Base-by-base conservation (phyloP, 2,113 vertebrate genomes). In the Atractosteus spatula region DNA sequence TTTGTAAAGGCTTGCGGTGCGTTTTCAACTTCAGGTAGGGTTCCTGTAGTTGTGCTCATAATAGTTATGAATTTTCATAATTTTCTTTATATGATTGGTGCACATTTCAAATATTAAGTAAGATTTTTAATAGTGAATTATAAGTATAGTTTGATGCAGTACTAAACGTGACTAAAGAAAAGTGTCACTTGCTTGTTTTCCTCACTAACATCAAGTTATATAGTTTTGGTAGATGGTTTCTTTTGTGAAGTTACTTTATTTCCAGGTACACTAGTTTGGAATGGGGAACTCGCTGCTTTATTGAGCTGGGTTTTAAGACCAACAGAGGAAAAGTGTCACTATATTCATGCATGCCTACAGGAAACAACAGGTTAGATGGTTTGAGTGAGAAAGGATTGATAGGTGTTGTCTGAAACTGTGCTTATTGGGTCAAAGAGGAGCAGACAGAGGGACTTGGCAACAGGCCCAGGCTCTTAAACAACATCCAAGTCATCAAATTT, bases 401-500 rank as follows among this genome's bases (percentile, higher is more conserved):
- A 82, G 82, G 79, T 69, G 59, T 79, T 86, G 83, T 89, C 82
- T 88, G 85, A 86, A 90, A 85, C 83, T 89, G 87, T 84, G 78
- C 83, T 88, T 84, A 86, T 80, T 88, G 85, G 88, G 85, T 88
- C 84, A 84, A 73, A 74, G 86, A 84, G 87, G 86, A 88, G 83
- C 77, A 79, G 72, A 80, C 71, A 82, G 51, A 87, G 82, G 74
- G 86, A 73, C 79, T 85, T 96, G 95, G 94, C 92, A 84, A 69
- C 41, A 66, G 85, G 89, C 86, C 88, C 86, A 67, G 76, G 78
- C 88, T 88, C 81, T 86, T 86, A 81, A 88, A 88, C 85, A 88
- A 75, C 87, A 84, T 88, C 86, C 83, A 87, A 82, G 88, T 85
- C 84, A 85, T 87, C 87, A 86, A 83, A 88, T 92, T 90, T 92